Base-by-base conservation (phyloP, 92 coral and sea anemone genomes). In the Epizoanthus scotinus region DNA sequence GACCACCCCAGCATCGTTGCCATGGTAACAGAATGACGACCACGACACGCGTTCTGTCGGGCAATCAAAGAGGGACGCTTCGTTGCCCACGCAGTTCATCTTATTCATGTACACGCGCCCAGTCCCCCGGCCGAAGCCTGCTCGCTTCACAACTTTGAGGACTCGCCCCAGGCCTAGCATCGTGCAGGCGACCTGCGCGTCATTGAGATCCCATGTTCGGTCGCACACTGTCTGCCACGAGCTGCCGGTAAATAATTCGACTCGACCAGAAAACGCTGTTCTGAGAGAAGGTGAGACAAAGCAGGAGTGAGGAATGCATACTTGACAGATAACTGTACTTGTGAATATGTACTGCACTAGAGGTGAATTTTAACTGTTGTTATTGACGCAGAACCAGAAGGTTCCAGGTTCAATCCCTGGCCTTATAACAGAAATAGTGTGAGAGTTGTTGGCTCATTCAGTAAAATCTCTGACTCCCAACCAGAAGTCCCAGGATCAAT, bases 151-250 rank as follows among this genome's bases (percentile, higher is more conserved):
- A 6, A 92, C 90, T 47, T 67, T 77, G 25, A 90, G 50, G 4
- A 94, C 94, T 50, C 82, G 67, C 5, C 97, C 97, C 82, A 93
- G 59, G 29, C 94, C 94, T 10, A 93, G 75, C 87, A 86, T 87
- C 6, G 91, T 84, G 79, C 97, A 93, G 8, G 85, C 87, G 1
- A 92, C 97, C 63, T 87, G 60, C 6, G 97, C 97, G 73, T 92
- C 97, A 7, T 87, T 87, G 17, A 90, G 89, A 57, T 92, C 97
- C 87, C 89, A 92, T 1, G 90, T 78, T 25, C 75, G 86, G 63
- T 92, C 92, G 49, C 97, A 92, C 6, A 92, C 87, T 2, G 97
- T 90, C 6, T n/a, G 60, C 97, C 97, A 92, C 5, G 53, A 63
- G 7, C 61, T 77, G 7, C 47, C 58, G 12, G 79, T 67, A 26